Conservation (phyloP, 2,113 vertebrate genomes). For the Sinosuthora webbiana region DNA sequence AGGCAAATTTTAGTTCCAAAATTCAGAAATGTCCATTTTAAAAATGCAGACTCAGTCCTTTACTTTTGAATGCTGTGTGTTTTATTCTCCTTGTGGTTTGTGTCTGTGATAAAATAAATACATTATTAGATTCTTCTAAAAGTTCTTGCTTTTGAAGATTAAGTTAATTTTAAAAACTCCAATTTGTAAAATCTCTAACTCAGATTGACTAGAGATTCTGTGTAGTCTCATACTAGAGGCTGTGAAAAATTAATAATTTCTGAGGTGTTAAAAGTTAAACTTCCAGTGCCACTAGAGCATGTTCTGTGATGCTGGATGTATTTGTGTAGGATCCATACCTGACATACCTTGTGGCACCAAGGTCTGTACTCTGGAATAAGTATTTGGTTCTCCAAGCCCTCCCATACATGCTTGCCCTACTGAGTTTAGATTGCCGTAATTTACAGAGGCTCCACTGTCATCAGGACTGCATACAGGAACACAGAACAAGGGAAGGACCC, state of each 20-base stretch:
- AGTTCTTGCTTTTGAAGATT: not conserved
- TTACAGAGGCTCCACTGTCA: not conserved
- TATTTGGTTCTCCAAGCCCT: not conserved
- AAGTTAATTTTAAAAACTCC: not conserved
- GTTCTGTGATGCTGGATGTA: not conserved
- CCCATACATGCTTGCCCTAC: rapidly evolving
- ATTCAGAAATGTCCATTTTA: not conserved
- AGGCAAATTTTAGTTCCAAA: not conserved
- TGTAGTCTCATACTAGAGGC: not conserved
- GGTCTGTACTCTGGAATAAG: not conserved
- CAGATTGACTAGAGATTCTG: not conserved
- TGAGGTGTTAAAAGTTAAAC: not conserved
- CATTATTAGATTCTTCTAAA: not conserved
- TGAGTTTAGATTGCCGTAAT: not conserved
- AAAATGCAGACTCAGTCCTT: not conserved
- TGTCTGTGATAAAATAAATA: not conserved
- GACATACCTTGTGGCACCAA: not conserved
- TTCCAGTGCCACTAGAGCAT: not conserved
- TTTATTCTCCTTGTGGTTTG: not conserved
- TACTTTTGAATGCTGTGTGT: not conserved
- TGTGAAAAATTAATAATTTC: not conserved
- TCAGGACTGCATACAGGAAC: not conserved
- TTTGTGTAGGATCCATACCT: not conserved
- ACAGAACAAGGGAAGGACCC: not conserved
- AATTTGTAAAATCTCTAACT: not conserved